phyloP scores from a whole-genome alignment of 1,140 invertebrate species.

The Euwallacea similis region DNA sequence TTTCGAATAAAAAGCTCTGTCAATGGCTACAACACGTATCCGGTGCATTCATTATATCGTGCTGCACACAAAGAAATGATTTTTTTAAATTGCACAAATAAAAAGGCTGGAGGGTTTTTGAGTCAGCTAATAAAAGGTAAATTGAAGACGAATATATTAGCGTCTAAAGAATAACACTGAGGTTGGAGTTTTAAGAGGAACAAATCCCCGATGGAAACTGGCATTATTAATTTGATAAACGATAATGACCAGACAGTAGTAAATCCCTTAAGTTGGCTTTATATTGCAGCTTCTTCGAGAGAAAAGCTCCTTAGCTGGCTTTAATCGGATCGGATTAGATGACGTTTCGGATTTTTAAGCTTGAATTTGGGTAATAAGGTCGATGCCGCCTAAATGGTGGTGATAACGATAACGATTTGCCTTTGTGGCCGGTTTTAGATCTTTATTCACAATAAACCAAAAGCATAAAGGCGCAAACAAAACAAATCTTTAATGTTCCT shows the following conservation, averaged over 20 bases:
- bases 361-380: conserved; percentile 22
- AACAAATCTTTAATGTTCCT: too few species aligned
- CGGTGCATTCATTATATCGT: conserved; percentile 23
- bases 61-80: conserved; percentile 9
- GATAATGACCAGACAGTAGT: conserved; percentile 33
- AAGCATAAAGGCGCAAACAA: too few species aligned
- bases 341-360: conserved; percentile 35
- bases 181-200: conserved; percentile 3
- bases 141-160: conserved; percentile 26
- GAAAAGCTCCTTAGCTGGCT: conserved; percentile 26
- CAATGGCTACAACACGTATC: conserved; percentile 27
- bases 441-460: too few species aligned
- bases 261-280: conserved; percentile 30
- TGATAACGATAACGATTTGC: too few species aligned
- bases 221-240: conserved; percentile 36
- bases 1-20: conserved; percentile 30
- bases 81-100: conserved; percentile 11
- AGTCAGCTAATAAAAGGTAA: conserved; percentile 23
- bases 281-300: conserved; percentile 28
- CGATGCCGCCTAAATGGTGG: background rate
- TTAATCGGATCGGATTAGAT: conserved; percentile 36
- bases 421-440: too few species aligned
- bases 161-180: background rate
- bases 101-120: background rate
- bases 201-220: conserved; percentile 13